Evolutionary conservation across 2,113 vertebrate genomes (phyloP).

Genomic region (Syngnathus floridae): DNA sequence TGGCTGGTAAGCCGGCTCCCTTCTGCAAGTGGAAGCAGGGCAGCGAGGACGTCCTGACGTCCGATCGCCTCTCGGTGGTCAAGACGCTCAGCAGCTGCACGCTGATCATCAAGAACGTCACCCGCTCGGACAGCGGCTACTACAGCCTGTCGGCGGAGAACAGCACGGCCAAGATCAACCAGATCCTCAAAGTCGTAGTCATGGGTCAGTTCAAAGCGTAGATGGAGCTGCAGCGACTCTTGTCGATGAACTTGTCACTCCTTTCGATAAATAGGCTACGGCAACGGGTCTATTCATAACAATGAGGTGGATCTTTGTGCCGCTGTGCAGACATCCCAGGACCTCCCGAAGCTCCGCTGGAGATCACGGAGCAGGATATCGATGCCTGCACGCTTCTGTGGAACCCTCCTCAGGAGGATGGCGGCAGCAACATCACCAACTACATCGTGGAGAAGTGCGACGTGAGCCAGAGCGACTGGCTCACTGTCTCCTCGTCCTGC

Average conservation of each 20-base stretch:
- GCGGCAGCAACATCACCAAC: constrained; percentile 94
- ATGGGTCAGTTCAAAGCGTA: constrained; percentile 74
- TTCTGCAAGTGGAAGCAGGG: constrained; percentile 85
- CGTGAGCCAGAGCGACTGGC: constrained; percentile 87
- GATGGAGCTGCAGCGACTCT: too few relatives aligned
- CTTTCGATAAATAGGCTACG: too few relatives aligned
- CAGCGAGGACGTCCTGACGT: constrained; percentile 81
- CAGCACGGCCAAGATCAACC: constrained; percentile 78
- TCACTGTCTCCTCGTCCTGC: constrained; percentile 81
- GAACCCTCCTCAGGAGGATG: constrained; percentile 90
- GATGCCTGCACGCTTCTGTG: constrained; percentile 89
- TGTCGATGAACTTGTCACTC: too few relatives aligned
- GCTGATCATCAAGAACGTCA: constrained; percentile 87
- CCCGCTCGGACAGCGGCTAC: constrained; percentile 88
- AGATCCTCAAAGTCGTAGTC: constrained; percentile 84
- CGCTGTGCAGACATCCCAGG: constrained; percentile 84
- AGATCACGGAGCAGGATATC: constrained; percentile 85
- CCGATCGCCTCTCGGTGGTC: constrained; percentile 83
- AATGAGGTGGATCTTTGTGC: neutral
- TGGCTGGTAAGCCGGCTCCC: constrained; percentile 89
- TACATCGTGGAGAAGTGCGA: constrained; percentile 97
- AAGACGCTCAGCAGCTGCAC: constrained; percentile 79
- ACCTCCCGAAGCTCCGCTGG: constrained; percentile 87
- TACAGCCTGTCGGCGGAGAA: constrained; percentile 90
- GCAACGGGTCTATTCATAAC: too few relatives aligned